phyloP scores from a whole-genome alignment of 2,113 vertebrate genomes.

The Furnarius figulus region DNA sequence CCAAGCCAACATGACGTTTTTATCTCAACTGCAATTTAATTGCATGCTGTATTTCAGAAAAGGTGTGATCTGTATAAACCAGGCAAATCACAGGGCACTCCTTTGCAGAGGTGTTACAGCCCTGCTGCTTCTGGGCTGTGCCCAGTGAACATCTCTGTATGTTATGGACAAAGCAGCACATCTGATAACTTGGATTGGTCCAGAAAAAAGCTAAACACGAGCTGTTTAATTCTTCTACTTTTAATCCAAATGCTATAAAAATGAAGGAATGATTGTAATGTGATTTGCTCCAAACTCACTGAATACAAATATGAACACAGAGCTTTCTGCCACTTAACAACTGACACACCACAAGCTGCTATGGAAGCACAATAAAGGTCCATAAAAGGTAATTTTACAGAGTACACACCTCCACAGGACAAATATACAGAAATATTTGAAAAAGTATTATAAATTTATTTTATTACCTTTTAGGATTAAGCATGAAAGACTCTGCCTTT shows the following conservation, averaged over 20 bases:
- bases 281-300: neutral
- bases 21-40: neutral
- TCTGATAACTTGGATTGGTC: neutral
- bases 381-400: neutral
- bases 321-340: neutral
- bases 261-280: neutral
- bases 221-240: neutral
- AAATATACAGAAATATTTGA: neutral
- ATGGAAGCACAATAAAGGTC: neutral
- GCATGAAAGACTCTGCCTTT: neutral
- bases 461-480: neutral
- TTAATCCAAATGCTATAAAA: neutral
- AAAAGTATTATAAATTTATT: neutral
- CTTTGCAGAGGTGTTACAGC: neutral
- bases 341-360: rapidly evolving
- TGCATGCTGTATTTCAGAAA: neutral
- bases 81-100: neutral
- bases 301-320: neutral
- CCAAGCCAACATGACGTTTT: neutral
- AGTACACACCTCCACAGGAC: neutral
- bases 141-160: neutral
- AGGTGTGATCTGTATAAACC: neutral
- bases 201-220: neutral
- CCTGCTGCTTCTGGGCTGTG: neutral
- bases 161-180: neutral